phyloP scores from a whole-genome alignment of 30 jellyfish, hydroid and myxozoan genomes.

The Hydra vulgaris region DNA sequence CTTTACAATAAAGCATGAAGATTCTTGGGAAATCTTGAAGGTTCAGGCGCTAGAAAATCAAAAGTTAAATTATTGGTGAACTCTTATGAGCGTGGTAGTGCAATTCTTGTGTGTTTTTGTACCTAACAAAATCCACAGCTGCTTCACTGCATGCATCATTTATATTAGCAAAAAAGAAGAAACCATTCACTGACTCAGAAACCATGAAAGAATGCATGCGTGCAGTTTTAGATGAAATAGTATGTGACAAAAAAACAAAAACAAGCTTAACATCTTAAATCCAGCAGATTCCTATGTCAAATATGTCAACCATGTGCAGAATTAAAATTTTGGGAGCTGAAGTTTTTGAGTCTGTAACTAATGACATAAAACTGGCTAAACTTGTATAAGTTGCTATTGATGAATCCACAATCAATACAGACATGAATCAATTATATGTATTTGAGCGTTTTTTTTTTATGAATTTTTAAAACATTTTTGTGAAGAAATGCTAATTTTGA shows the following conservation, averaged over 20 bases:
- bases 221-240: not conserved
- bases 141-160: not conserved
- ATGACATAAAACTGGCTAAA: not conserved
- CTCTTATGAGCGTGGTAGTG: not conserved
- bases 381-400: not conserved
- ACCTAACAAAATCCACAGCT: not conserved
- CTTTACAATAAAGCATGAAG: not conserved
- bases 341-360: not conserved
- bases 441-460: too few relatives aligned
- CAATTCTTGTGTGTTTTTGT: not conserved
- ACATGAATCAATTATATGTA: too few relatives aligned
- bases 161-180: not conserved
- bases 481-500: too few relatives aligned
- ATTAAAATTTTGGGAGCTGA: not conserved
- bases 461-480: too few relatives aligned
- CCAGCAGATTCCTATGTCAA: not conserved
- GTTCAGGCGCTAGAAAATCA: not conserved
- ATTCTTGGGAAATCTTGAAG: not conserved
- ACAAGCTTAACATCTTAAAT: not conserved
- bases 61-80: not conserved
- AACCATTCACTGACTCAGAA: not conserved
- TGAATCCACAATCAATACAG: too few relatives aligned
- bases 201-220: not conserved
- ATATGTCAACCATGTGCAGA: not conserved
- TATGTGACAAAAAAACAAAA: not conserved